Percentiles rank a stretch among this genome's conserved stretches.
phyloP scores from a whole-genome alignment of 2,113 vertebrate species.

The Danionella cerebrum region DNA sequence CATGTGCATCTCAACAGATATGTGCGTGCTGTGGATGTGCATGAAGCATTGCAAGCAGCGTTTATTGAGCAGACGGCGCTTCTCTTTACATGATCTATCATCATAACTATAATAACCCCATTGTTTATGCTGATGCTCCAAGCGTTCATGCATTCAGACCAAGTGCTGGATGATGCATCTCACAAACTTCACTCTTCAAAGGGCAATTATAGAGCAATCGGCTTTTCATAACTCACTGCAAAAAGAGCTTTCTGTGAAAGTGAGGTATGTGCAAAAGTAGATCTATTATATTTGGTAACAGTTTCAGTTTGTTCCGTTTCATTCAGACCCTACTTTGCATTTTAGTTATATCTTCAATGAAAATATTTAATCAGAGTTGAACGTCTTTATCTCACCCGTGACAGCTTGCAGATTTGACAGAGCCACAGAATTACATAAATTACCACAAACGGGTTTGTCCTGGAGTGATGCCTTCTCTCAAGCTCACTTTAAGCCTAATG shows the following conservation, averaged over 20 bases:
- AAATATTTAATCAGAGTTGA: conserved; percentile 25
- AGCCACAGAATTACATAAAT: no score
- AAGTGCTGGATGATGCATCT: conserved; percentile 27
- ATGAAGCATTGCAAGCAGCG: neutral
- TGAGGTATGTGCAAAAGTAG: no score
- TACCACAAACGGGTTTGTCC: no score
- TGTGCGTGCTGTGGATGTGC: neutral
- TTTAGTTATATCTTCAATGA: no score
- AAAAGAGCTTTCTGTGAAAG: conserved; percentile 21
- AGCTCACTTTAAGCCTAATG: no score
- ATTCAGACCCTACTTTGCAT: no score
- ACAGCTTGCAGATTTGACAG: neutral
- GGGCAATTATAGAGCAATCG: conserved; percentile 33
- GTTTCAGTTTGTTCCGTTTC: no score
- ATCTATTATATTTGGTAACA: no score
- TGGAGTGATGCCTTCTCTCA: no score
- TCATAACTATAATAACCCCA: conserved; percentile 26
- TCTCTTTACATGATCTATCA: conserved; percentile 18
- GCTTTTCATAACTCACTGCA: conserved; percentile 29
- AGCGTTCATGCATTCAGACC: conserved; percentile 30
- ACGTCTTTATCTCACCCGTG: conserved; percentile 18
- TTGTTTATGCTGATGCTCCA: conserved; percentile 31
- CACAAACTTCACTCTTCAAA: conserved; percentile 30
- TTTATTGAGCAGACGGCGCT: conserved; percentile 30
- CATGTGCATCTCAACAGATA: neutral